Evolutionary conservation across 2,113 vertebrate species (phyloP).

Genomic region (Cyprinodon brontotheroides): DNA sequence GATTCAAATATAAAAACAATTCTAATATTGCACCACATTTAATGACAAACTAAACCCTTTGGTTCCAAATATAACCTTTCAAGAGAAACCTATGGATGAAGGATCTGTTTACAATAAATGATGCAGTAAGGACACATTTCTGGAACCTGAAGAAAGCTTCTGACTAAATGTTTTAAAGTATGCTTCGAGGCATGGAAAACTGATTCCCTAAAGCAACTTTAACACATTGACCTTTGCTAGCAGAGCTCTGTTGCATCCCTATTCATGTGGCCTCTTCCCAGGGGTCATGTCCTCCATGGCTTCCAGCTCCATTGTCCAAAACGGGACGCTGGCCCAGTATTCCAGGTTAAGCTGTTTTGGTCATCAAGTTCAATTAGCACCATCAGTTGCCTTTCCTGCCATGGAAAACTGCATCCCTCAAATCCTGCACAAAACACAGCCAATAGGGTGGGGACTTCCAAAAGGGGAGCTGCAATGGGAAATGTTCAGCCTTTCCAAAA

Average conservation of each 20-base stretch:
- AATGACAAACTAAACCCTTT: no score
- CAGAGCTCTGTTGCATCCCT: not conserved
- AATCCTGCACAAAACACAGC: conserved; percentile 31
- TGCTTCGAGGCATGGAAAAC: not conserved
- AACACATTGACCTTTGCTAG: conserved; percentile 34
- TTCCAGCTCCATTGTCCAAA: conserved; percentile 58
- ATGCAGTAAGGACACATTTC: no score
- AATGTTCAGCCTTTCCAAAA: conserved; percentile 62
- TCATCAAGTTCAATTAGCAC: conserved; percentile 70
- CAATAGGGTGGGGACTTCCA: conserved; percentile 48
- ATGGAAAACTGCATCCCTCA: conserved; percentile 65
- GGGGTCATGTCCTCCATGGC: conserved; percentile 30
- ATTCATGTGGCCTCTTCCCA: conserved; percentile 31
- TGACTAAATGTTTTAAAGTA: not conserved
- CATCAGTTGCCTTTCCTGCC: conserved; percentile 67
- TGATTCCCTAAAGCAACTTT: not conserved
- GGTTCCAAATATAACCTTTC: no score
- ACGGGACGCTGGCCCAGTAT: conserved; percentile 29
- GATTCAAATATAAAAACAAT: no score
- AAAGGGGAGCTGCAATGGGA: conserved; percentile 54
- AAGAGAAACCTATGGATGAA: no score
- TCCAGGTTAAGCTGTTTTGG: conserved; percentile 71
- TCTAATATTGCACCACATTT: no score
- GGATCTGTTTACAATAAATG: no score
- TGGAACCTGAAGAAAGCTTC: no score